phyloP scores from a whole-genome alignment of 2,113 vertebrate species.

The Gallinago media region DNA sequence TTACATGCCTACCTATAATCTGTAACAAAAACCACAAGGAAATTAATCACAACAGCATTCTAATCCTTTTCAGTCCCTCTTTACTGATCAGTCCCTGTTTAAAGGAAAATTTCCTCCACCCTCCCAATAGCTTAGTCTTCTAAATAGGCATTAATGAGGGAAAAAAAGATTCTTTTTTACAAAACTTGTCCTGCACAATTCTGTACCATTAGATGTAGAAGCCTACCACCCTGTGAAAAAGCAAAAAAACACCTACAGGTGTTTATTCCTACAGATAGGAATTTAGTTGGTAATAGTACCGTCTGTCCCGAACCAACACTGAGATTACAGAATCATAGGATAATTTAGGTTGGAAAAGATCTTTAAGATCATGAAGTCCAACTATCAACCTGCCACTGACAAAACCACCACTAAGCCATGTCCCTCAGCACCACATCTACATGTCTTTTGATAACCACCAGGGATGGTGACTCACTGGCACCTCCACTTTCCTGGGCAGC shows the following conservation, averaged over 20 bases:
- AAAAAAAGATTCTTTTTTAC: neutral
- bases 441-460: neutral
- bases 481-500: neutral
- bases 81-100: neutral
- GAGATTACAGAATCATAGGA: neutral
- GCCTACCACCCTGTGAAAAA: neutral
- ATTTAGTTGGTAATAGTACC: neutral
- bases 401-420: neutral
- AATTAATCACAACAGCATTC: neutral
- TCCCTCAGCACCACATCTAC: neutral
- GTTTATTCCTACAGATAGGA: neutral
- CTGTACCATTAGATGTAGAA: neutral
- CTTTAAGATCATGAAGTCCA: neutral
- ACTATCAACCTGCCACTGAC: neutral
- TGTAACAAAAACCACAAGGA: neutral
- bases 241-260: neutral
- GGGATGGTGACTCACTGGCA: too few species aligned
- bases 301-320: neutral
- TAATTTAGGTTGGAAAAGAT: neutral
- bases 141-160: neutral
- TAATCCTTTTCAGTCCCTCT: neutral
- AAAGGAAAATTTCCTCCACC: neutral
- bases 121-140: neutral
- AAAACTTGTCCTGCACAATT: neutral
- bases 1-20: neutral